Percentiles rank a stretch among this genome's conserved stretches.
Evolutionary conservation across 2,113 vertebrate genomes (phyloP).

Genomic region (Brachionichthys hirsutus): DNA sequence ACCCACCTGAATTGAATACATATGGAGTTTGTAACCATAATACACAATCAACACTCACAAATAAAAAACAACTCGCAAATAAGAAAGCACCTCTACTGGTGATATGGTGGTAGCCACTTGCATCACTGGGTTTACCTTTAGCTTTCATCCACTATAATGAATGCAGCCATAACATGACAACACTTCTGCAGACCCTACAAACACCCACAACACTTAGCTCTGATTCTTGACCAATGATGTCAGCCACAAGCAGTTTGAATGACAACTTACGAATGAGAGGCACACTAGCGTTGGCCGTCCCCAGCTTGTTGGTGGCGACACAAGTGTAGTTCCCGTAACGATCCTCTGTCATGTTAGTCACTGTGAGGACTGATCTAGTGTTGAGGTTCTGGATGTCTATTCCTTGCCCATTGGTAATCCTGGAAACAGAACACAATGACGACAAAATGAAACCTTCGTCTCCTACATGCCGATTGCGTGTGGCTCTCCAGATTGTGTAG

Average conservation of each 20-base stretch:
- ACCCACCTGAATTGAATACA: constrained; percentile 22
- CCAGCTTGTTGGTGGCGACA: constrained; percentile 94
- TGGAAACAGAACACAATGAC: constrained; percentile 68
- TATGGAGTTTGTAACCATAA: constrained; percentile 13
- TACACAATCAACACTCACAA: constrained; percentile 21
- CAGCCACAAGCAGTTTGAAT: constrained; percentile 47
- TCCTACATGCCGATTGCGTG: constrained; percentile 12
- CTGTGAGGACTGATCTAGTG: constrained; percentile 95
- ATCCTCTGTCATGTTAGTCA: constrained; percentile 98
- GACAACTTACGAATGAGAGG: constrained; percentile 95
- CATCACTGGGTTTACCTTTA: constrained; percentile 9
- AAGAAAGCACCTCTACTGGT: constrained; percentile 9
- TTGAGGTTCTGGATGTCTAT: constrained; percentile 95
- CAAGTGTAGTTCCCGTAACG: constrained; percentile 99
- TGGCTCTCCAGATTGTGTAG: constrained; percentile 5
- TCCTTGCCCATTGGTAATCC: constrained; percentile 93
- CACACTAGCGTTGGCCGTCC: constrained; percentile 93
- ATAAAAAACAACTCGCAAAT: constrained; percentile 22
- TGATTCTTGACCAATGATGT: constrained; percentile 35
- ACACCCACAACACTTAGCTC: constrained; percentile 39
- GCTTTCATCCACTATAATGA: background rate
- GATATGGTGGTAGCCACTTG: constrained; percentile 12
- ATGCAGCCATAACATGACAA: constrained; percentile 3
- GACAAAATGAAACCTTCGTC: constrained; percentile 32
- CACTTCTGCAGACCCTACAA: constrained; percentile 2